Percentiles rank a stretch among this genome's conserved stretches.
These are phyloP conservation scores for Aelia acuminata DNA, from an alignment of 2,888 invertebrate species.

Conservation along the genomic window DNA sequence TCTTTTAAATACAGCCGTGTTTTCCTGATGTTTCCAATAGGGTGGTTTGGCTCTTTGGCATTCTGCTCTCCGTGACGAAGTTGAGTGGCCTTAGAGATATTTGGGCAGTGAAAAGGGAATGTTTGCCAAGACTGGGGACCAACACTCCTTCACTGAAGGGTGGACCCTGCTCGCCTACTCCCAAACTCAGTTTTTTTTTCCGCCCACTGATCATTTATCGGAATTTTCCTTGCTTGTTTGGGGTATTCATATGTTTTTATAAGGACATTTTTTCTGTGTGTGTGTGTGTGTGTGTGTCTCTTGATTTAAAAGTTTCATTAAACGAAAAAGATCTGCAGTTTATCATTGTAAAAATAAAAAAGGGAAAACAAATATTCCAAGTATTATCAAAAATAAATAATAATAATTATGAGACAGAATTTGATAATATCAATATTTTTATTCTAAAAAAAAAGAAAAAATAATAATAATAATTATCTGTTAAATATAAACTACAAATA, in stretches of 20 bases:
- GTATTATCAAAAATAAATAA: too few species aligned
- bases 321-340: too few species aligned
- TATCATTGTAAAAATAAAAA: too few species aligned
- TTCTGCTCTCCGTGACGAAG: not conserved
- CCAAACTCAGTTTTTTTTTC: not conserved
- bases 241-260: not conserved
- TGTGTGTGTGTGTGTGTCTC: too few species aligned
- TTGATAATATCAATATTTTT: too few species aligned
- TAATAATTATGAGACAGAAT: too few species aligned
- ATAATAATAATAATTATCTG: too few species aligned
- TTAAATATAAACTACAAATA: too few species aligned
- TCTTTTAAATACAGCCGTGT: not conserved
- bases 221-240: not conserved
- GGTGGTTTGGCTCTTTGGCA: not conserved
- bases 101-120: slow-evolving; percentile 21
- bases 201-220: not conserved
- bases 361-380: too few species aligned
- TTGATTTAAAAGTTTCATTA: too few species aligned
- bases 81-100: not conserved
- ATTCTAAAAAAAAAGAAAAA: too few species aligned
- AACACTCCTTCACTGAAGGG: not conserved
- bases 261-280: too few species aligned
- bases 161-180: not conserved
- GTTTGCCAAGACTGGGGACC: not conserved
- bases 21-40: not conserved